Percentiles rank a stretch among this genome's conserved stretches.
Conservation (phyloP, 2,113 vertebrate genomes). For the Platichthys flesus region DNA sequence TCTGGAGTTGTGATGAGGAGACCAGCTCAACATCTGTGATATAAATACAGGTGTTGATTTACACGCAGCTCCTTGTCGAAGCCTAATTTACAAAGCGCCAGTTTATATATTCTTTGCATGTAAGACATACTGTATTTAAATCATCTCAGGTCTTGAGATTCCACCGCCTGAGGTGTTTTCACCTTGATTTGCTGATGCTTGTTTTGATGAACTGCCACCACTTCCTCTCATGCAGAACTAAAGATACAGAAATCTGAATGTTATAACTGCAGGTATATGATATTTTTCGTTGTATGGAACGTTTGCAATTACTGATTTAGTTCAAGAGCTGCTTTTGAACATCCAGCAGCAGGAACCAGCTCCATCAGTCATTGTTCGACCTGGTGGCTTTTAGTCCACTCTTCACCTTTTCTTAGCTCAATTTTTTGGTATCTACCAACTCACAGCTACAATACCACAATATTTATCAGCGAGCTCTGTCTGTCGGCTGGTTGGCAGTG, state of each 20-base stretch:
- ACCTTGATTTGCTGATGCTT: too few species aligned
- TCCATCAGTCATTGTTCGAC: not conserved
- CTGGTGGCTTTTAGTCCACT: not conserved
- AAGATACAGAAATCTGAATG: not conserved
- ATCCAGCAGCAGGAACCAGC: too few species aligned
- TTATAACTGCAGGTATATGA: not conserved
- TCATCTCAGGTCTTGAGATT: not conserved
- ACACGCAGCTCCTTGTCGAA: not conserved
- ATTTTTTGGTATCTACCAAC: conserved; percentile 1
- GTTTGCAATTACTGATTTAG: too few species aligned
- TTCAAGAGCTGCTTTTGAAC: too few species aligned
- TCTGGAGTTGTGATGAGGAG: conserved; percentile 30
- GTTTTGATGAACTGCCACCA: not conserved
- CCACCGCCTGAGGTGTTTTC: too few species aligned
- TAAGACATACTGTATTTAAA: not conserved
- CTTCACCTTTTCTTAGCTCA: conserved; percentile 1
- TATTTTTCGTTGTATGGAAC: too few species aligned
- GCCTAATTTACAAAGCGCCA: conserved; percentile 1
- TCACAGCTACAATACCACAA: not conserved
- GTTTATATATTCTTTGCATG: not conserved
- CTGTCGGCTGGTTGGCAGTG: not conserved
- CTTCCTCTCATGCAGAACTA: not conserved
- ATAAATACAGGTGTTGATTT: conserved; percentile 4
- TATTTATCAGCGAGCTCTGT: not conserved
- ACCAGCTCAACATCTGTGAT: conserved; percentile 36